Evolutionary conservation across 2,797 vertebrate species (phyloP).

Genomic region (Acanthurus tractus): DNA sequence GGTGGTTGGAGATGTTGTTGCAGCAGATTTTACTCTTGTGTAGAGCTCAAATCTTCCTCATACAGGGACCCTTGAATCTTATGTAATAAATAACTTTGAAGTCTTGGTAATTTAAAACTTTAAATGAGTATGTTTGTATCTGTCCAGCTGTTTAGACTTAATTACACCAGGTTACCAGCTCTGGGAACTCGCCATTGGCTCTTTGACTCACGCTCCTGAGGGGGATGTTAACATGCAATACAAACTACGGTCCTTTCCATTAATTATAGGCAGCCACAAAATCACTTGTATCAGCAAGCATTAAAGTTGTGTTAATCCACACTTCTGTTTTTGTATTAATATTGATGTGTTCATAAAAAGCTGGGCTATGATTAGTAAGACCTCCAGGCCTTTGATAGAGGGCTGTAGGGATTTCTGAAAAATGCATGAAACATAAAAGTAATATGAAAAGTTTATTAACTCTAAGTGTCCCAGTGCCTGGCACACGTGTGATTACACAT

Average conservation of each 20-base stretch:
- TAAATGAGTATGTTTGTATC: background rate
- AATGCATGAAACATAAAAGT: conserved; percentile 84
- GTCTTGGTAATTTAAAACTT: background rate
- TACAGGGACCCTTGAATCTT: background rate
- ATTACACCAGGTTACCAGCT: conserved; percentile 37
- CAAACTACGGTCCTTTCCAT: conserved; percentile 66
- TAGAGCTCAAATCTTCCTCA: background rate
- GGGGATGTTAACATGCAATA: conserved; percentile 69
- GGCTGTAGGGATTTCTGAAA: conserved; percentile 79
- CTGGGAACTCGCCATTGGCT: conserved; percentile 35
- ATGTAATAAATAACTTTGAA: background rate
- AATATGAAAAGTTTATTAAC: conserved; percentile 83
- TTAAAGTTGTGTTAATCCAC: conserved; percentile 77
- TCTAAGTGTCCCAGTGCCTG: conserved; percentile 69
- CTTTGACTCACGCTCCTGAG: conserved; percentile 38
- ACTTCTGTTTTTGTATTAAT: conserved; percentile 78
- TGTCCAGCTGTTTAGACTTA: conserved; percentile 46
- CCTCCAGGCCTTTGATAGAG: conserved; percentile 74
- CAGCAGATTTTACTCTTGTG: background rate
- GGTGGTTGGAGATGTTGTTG: no score
- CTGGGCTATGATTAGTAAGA: conserved; percentile 66
- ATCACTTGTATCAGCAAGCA: conserved; percentile 76
- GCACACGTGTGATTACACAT: conserved; percentile 59
- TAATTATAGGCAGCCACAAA: conserved; percentile 73
- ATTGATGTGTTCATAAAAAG: conserved; percentile 82